Evolutionary conservation across 2,113 vertebrate genomes (phyloP), one percentile per base, ranked within the genome.

Genomic region (Lasiurus borealis): DNA sequence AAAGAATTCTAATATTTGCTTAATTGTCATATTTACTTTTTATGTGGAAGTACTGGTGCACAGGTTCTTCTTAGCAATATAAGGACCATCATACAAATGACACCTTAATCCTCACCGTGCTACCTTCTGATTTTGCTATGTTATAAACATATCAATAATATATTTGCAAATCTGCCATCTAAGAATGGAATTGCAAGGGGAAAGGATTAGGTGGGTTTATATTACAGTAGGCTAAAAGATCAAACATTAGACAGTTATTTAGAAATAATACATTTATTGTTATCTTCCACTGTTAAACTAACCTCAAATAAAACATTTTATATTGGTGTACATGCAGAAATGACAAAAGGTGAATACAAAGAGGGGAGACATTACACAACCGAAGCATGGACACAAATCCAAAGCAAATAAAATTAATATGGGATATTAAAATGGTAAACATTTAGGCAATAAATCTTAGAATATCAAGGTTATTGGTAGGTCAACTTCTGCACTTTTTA

Each of bases 321-420:
- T 88, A 95, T 90, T 96, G 78, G 90, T 97, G 44, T 97, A 27
- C 91, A 94, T 95, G 66, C 57, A 96, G 85, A 81, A 94, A 93
- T 95, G 90, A 95, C 87, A 95, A 95, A 97, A 97, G 68, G 21
- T 96, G 84, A 97, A 84, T 75, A 89, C 21, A 91, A 91, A 88
- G 27, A 87, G 57, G 77, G 72, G 46, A 77, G 96, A 96, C 95
- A 77, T 85, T n/a, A 12, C 85, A 75, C 11, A 88, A 36, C 84
- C 95, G 78, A 98, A 96, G 31, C 80, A 52, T 93, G 96, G 93
- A 88, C 73, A 96, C 76, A 98, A 97, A 97, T 97, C 93, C 82
- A 97, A 97, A 97, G 57, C 80, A 98, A 98, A 98, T 95, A 96
- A 92, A 97, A 97, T 98, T 98, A 98, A 97, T 97, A 97, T 23